Evolutionary conservation across 2,888 invertebrate genomes (phyloP).

Genomic region (Sussaba pulchella): DNA sequence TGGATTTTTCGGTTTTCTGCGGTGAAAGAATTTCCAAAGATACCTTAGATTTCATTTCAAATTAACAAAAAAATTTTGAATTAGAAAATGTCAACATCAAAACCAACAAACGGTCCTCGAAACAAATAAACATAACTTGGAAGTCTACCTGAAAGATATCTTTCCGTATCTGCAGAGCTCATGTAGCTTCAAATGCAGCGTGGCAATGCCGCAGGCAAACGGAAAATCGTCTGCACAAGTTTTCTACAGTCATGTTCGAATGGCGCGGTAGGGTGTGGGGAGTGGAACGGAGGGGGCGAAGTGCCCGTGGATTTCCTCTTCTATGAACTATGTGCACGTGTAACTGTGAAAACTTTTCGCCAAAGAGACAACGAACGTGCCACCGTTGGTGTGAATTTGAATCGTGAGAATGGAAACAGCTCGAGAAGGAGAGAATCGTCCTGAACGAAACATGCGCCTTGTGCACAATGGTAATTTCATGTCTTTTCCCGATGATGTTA

Average conservation of each 20-base stretch:
- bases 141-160: no score
- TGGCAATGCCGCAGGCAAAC: conserved; percentile 24
- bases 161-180: conserved; percentile 14
- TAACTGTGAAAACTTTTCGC: conserved; percentile 21
- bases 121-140: no score
- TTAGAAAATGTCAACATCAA: no score
- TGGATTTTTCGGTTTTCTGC: no score
- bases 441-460: not conserved
- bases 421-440: not conserved
- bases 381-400: not conserved
- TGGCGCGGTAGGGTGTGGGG: not conserved
- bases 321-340: not conserved
- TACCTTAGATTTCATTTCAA: no score
- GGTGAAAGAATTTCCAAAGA: no score
- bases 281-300: not conserved
- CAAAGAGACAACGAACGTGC: conserved; percentile 11
- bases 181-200: not conserved
- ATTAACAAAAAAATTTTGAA: no score
- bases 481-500: not conserved
- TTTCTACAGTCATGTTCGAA: not conserved
- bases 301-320: conserved; percentile 6
- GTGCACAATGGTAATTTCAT: not conserved
- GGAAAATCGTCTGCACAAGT: conserved; percentile 37
- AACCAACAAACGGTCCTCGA: no score
- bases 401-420: conserved; percentile 23